These are phyloP conservation scores for Macrotrachela quadricornifera DNA, from an alignment of 1,140 invertebrate genomes.

Conservation along the genomic window DNA sequence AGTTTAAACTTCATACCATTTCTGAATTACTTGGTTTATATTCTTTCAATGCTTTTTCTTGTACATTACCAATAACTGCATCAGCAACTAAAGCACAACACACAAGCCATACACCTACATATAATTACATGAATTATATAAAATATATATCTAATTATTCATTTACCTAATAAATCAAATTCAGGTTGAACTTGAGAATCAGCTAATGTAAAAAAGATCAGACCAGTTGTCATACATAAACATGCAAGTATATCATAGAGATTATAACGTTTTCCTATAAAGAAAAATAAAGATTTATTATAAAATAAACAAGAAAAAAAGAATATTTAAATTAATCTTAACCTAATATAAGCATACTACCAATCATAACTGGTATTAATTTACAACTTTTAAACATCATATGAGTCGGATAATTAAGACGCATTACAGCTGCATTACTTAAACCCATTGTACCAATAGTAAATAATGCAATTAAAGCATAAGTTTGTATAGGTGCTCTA, in stretches of 20 bases:
- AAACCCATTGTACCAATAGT: slow-evolving; percentile 4
- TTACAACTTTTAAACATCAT: slow-evolving; percentile 9
- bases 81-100: slow-evolving; percentile 65
- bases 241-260: background rate
- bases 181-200: slow-evolving; percentile 1
- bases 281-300: background rate
- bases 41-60: slow-evolving; percentile 74
- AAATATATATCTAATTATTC: no score
- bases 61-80: slow-evolving; percentile 79
- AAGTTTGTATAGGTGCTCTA: background rate
- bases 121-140: background rate
- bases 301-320: background rate
- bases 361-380: slow-evolving; percentile 8
- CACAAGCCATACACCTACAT: slow-evolving; percentile 55
- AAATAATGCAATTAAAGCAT: slow-evolving; percentile 5
- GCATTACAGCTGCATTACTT: background rate
- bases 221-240: slow-evolving; percentile 9
- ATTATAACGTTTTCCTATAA: slow-evolving; percentile 38
- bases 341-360: slow-evolving; percentile 1
- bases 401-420: slow-evolving; percentile 7
- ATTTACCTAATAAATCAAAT: slow-evolving; percentile 14
- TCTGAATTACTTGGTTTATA: slow-evolving; percentile 60
- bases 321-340: background rate
- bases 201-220: slow-evolving; percentile 5
- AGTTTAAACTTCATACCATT: no score